Conservation (phyloP, 2,888 invertebrate genomes). For the Ornithoptera alexandrae region DNA sequence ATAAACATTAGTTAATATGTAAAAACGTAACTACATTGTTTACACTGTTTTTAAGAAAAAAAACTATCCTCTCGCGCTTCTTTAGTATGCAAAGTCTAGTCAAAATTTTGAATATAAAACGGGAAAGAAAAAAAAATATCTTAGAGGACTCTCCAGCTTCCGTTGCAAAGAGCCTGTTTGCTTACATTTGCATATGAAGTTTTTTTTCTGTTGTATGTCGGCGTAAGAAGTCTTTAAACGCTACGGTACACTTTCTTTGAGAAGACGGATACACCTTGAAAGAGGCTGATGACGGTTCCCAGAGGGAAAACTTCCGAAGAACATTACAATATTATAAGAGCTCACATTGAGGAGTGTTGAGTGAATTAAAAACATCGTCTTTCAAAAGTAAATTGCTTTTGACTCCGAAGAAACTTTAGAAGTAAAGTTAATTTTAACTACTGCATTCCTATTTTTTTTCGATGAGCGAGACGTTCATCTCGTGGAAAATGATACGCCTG, state of each 20-base stretch:
- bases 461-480: no score
- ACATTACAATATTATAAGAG: constrained; percentile 14
- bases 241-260: constrained; percentile 29
- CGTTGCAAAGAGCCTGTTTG: constrained; percentile 36
- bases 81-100: constrained; percentile 32
- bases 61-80: constrained; percentile 30
- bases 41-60: constrained; percentile 22
- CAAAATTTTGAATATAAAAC: constrained; percentile 34
- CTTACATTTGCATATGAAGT: constrained; percentile 39
- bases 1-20: no score
- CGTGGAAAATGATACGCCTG: no score
- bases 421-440: no score
- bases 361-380: constrained; percentile 1
- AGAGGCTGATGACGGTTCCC: constrained; percentile 19
- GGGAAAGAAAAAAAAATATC: constrained; percentile 37
- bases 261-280: constrained; percentile 27
- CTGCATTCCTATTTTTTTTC: no score
- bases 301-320: constrained; percentile 24
- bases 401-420: no score
- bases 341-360: neutral
- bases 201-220: constrained; percentile 34
- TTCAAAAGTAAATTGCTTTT: no score
- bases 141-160: constrained; percentile 36
- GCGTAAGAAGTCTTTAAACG: constrained; percentile 34
- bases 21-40: constrained; percentile 20